Conservation (phyloP, 2,888 invertebrate genomes). For the Calliopum simillimum region DNA sequence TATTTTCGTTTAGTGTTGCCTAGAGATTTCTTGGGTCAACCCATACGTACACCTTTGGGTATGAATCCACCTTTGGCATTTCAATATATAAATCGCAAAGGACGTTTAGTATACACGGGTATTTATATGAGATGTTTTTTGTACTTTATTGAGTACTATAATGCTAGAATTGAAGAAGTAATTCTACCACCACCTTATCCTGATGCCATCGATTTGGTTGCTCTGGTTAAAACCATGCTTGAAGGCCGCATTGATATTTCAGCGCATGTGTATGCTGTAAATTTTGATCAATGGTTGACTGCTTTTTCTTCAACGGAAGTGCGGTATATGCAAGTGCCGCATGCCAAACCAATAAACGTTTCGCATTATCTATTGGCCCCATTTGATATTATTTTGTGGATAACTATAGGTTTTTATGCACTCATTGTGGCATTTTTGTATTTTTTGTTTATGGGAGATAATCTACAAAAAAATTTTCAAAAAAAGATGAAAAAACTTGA, state of each 20-base stretch:
- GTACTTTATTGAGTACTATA: constrained; percentile 33
- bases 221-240: constrained; percentile 21
- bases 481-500: no score
- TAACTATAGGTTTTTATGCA: not conserved
- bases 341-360: not conserved
- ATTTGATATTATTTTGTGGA: not conserved
- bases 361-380: not conserved
- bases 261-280: constrained; percentile 16
- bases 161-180: constrained; percentile 38
- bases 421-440: constrained; percentile 14
- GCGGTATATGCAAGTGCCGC: constrained; percentile 20
- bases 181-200: constrained; percentile 39
- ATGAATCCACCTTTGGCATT: no score
- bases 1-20: constrained; percentile 6
- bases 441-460: no score
- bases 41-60: constrained; percentile 34
- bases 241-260: constrained; percentile 33
- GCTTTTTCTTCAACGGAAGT: constrained; percentile 22
- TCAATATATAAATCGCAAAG: constrained; percentile 32
- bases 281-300: constrained; percentile 31
- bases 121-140: constrained; percentile 28
- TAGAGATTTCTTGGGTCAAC: no score
- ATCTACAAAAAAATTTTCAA: no score
- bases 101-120: constrained; percentile 30
- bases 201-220: not conserved